phyloP scores from a whole-genome alignment of 2,113 vertebrate genomes.

The Lates calcarifer region DNA sequence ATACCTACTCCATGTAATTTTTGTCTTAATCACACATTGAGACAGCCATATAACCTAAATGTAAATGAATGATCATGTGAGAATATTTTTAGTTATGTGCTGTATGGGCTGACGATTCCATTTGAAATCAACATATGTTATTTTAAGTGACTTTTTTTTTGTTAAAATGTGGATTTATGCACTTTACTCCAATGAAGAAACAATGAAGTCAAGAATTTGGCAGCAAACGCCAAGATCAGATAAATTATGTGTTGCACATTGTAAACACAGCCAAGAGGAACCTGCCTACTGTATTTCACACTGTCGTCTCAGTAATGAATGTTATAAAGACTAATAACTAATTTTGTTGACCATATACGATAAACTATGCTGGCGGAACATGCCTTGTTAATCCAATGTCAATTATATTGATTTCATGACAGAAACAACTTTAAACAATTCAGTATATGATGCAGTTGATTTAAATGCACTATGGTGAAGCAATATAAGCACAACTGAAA shows the following conservation, averaged over 20 bases:
- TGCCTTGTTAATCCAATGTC: constrained; percentile 18
- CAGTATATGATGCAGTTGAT: neutral
- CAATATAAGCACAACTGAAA: neutral
- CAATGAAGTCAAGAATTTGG: constrained; percentile 32
- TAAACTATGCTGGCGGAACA: neutral
- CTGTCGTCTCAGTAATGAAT: neutral
- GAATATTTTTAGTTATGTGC: constrained; percentile 16
- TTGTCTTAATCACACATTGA: constrained; percentile 23
- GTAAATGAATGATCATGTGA: constrained; percentile 20
- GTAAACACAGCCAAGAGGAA: constrained; percentile 12
- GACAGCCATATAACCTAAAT: constrained; percentile 21
- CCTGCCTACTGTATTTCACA: constrained; percentile 8
- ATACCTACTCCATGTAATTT: constrained; percentile 21
- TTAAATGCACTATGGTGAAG: constrained; percentile 4
- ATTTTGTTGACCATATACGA: neutral
- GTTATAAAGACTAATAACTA: neutral
- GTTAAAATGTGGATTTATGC: constrained; percentile 44
- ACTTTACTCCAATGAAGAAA: constrained; percentile 60
- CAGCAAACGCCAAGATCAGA: neutral
- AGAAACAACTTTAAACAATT: constrained; percentile 25
- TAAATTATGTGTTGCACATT: neutral
- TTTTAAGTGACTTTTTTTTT: constrained; percentile 9
- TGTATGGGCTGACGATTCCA: constrained; percentile 37
- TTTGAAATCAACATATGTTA: constrained; percentile 26
- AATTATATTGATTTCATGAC: constrained; percentile 8